Evolutionary conservation across 2,797 vertebrate species (phyloP).

Genomic region (Takifugu rubripes): DNA sequence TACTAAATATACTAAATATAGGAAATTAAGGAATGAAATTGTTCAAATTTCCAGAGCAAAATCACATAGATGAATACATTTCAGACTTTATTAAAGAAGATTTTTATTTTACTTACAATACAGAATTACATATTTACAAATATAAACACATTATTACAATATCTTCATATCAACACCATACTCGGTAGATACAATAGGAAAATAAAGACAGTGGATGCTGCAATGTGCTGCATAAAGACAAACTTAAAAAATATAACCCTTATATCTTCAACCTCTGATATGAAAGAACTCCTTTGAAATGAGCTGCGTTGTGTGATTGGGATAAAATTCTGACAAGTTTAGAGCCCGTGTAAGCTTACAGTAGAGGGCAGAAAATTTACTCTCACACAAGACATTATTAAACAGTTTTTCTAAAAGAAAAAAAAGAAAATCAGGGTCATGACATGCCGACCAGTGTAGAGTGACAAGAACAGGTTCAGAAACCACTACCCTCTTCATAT

Average conservation of each 20-base stretch:
- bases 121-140: constrained; percentile 84
- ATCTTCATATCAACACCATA: constrained; percentile 66
- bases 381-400: constrained; percentile 34
- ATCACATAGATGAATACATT: constrained; percentile 53
- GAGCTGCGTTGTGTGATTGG: constrained; percentile 37
- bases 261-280: constrained; percentile 34
- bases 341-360: constrained; percentile 50
- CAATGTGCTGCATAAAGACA: constrained; percentile 84
- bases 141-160: constrained; percentile 71
- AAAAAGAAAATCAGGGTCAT: constrained; percentile 12
- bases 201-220: constrained; percentile 72
- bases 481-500: constrained; percentile 49
- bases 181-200: constrained; percentile 72
- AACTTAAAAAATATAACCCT: constrained; percentile 65
- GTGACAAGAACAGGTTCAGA: constrained; percentile 12
- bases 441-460: constrained; percentile 46
- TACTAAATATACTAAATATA: too few species aligned
- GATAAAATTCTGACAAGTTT: constrained; percentile 49
- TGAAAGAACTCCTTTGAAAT: constrained; percentile 41
- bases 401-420: background rate
- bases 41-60: background rate
- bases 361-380: constrained; percentile 53
- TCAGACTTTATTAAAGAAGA: constrained; percentile 84
- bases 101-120: constrained; percentile 80
- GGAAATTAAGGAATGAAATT: background rate